Evolutionary conservation across 2,113 vertebrate species (phyloP), one percentile per base, ranked within the genome.

Genomic region (Empidonax traillii): DNA sequence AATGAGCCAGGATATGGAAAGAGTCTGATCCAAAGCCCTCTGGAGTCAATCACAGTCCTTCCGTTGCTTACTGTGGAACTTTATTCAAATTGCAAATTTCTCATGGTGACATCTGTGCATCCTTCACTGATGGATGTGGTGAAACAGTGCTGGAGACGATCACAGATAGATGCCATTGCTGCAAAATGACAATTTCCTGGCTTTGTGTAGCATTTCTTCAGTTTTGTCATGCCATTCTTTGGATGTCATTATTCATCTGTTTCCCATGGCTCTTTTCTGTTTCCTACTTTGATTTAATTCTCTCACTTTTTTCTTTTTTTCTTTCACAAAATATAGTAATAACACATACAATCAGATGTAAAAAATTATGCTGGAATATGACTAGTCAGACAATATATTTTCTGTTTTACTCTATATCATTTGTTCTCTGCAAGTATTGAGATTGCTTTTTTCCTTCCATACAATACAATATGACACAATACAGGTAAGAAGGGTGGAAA

Each of bases 101-200:
- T 96, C 79, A 46, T 86, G 35, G 82, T 86, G 94, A 94, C 92
- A 92, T 95, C 82, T 95, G 85, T 55, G 75, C 1, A 0, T 84
- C 44, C 79, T 78, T 94, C 91, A 85, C 12, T 81, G 90, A 88
- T 81, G 73, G 76, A 95, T 77, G 83, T 37, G 33, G 93, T 87
- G 93, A 94, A 94, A 87, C 55, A 74, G 85, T 8, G 44, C 85
- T 94, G 82, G 65, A 94, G 93, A 93, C 0, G 0, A 71, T 87
- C 92, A 77, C 24, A 77, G 67, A 95, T 35, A 91, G 59, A 94
- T 93, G 85, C 77, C 75, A 94, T 35, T 68, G 79, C 90, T 93
- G 79, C 37, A 71, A 88, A 95, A 90, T 81, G 85, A 95, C 83
- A 95, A 95, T 71, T 96, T 97, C 96, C 96, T 97, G 95, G 94